phyloP scores from a whole-genome alignment of 2,888 invertebrate species.

The Leucania comma region DNA sequence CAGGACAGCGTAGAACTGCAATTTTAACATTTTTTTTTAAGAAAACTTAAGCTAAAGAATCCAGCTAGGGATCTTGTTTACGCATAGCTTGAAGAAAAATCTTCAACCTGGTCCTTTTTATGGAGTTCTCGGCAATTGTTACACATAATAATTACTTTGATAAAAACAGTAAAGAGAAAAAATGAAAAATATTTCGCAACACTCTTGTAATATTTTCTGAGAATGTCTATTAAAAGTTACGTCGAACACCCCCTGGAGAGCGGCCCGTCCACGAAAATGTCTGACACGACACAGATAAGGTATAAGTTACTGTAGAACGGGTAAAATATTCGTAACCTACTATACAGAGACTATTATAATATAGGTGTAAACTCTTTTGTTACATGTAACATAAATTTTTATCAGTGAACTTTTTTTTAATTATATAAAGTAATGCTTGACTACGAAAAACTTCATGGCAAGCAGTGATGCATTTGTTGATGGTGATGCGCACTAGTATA shows the following conservation, averaged over 20 bases:
- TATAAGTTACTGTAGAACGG: slow-evolving; percentile 41
- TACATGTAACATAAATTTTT: neutral
- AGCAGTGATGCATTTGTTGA: no score
- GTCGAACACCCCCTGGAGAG: slow-evolving; percentile 43
- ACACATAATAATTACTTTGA: slow-evolving; percentile 45
- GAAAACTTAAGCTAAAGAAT: slow-evolving; percentile 15
- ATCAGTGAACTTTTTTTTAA: neutral
- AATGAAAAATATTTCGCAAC: slow-evolving; percentile 18
- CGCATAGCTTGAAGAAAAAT: slow-evolving; percentile 10
- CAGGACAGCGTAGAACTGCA: slow-evolving; percentile 4
- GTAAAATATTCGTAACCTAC: slow-evolving; percentile 26
- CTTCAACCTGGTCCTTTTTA: slow-evolving; percentile 8
- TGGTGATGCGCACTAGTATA: no score
- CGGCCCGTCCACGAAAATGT: slow-evolving; percentile 43
- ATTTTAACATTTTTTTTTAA: slow-evolving; percentile 1
- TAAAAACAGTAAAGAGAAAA: slow-evolving; percentile 42
- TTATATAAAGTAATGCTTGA: no score
- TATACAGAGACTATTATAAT: neutral
- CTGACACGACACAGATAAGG: slow-evolving; percentile 60
- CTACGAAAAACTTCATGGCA: no score
- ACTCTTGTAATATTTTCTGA: slow-evolving; percentile 38
- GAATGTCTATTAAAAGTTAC: slow-evolving; percentile 58
- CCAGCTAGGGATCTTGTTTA: slow-evolving; percentile 14
- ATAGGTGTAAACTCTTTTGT: slow-evolving; percentile 4
- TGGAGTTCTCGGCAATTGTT: slow-evolving; percentile 16